Base-by-base conservation (phyloP, 2,113 vertebrate genomes). In the Cervus canadensis region DNA sequence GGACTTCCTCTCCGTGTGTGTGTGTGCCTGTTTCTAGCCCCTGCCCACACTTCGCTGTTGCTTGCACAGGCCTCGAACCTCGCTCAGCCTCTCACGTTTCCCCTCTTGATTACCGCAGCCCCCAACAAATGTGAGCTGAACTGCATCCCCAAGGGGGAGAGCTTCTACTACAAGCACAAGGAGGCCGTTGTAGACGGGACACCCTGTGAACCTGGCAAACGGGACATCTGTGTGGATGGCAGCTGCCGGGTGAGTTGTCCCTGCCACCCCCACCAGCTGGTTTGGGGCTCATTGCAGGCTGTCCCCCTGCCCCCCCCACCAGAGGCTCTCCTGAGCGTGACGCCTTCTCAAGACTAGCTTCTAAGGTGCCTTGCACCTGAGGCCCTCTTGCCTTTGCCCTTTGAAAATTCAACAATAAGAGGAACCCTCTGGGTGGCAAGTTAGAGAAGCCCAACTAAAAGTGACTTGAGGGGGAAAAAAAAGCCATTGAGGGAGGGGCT, bases 71-170 rank as follows among this genome's bases (percentile, higher is more conserved):
- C 60, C 64, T 83, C 45, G 50, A 8, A 10, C 57, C 25, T 64
- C 5, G 0, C 85, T 11, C 4, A 15, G n/a, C 26, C 8, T 57
- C 54, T 83, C 67, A 57, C 30, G 54, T 76, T n/a, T 40, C 36
- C 9, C 36, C 33, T 95, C 30, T 95, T 36, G 89, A 87, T 93
- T 81, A 94, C 60, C 23, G 54, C 97, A 99, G 99, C 99, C 0
- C 99, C 99, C 57, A 99, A 99, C 98, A 99, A 99, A 67, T 99
- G 99, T 96, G 99, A 99, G 97, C 98, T 99, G 98, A 99, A 99
- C 99, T 99, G 99, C 98, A 99, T 99, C 94, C 99, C 99, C 48
- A 99, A 99, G 96, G 99, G 99, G 97, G 99, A 99, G 97, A 99
- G 99, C 98, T 99, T 99, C 97, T 99, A 99, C 98, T 99, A 99